Percentiles rank a stretch among this genome's conserved stretches.
phyloP scores from a whole-genome alignment of 2,113 vertebrate genomes.

The Chinchilla lanigera region DNA sequence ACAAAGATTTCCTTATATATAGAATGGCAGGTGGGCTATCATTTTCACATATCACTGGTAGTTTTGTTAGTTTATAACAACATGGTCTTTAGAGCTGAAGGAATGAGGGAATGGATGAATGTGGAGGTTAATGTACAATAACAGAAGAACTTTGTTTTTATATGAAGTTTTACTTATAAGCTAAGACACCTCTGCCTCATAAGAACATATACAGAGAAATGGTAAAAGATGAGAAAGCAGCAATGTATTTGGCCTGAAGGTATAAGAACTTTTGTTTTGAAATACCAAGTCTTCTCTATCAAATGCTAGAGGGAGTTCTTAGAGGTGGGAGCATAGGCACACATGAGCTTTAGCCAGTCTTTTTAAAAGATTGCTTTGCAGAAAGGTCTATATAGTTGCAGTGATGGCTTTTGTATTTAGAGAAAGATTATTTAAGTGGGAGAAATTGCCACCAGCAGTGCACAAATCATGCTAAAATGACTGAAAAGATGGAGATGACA shows the following conservation, averaged over 20 bases:
- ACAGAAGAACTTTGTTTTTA: not conserved
- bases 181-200: not conserved
- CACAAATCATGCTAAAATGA: not conserved
- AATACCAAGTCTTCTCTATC: not conserved
- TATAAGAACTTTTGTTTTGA: constrained; percentile 1
- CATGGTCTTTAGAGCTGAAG: not conserved
- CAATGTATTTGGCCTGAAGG: not conserved
- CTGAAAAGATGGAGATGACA: not conserved
- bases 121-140: not conserved
- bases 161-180: constrained; percentile 18
- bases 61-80: not conserved
- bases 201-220: not conserved
- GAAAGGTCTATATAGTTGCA: not conserved
- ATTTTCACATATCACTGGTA: not conserved
- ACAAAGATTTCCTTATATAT: not conserved
- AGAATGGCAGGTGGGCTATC: not conserved
- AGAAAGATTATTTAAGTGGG: constrained; percentile 23
- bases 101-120: not conserved
- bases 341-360: not conserved
- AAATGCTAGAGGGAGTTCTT: not conserved
- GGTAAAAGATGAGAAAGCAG: not conserved
- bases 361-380: not conserved
- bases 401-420: constrained; percentile 19
- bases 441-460: not conserved
- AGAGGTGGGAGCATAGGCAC: not conserved